Base-by-base conservation (phyloP, 2,888 invertebrate genomes). In the Aspidiotus destructor region DNA sequence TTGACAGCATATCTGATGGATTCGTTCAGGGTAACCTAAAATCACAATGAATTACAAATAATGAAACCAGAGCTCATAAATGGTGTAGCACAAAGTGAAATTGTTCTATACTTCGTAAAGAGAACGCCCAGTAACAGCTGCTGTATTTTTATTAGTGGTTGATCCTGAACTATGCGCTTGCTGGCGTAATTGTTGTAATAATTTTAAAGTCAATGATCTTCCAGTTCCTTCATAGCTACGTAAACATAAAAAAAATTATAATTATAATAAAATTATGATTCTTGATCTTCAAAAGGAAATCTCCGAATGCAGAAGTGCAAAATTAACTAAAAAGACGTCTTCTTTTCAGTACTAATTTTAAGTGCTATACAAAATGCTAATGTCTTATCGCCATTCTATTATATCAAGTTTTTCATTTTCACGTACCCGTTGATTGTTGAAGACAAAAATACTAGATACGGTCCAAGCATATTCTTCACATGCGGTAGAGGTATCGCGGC, bases 401-500 rank as follows among this genome's bases (percentile, higher is more conserved):
- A 28, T 28, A 28, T 28, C 2, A 28, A 28, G 5, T 28, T 5
- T 28, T 28, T 28, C 28, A 28, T 28, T 28, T 28, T 15, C 8
- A 68, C 60, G 74, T 77, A 85, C 77, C 99, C 99, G 75, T 96
- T 92, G 55, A 98, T 91, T 0, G 99, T 99, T 0, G 98, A 99
- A 0, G 99, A 88, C 76, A 99, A 84, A 76, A 99, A 92, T 11
- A 94, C 90, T 48, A 98, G 82, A 75, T 96, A 96, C 0, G 96
- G 93, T 0, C 89, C 90, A 69, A 92, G 81, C 77, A 97, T 88
- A 2, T 87, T 85, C 73, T 92, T 90, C 0, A 99, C 96, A 74
- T 91, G 85, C 0, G 92, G 89, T 70, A 99, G 80, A 0, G 99
- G 99, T 73, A 99, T 99, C 8, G 99, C 99, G 0, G 99, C 99